A percentile compares a stretch with the other conserved stretches of the same genome.
These are phyloP conservation scores for Agapornis roseicollis DNA, from an alignment of 2,113 vertebrate species.

Conservation along the genomic window DNA sequence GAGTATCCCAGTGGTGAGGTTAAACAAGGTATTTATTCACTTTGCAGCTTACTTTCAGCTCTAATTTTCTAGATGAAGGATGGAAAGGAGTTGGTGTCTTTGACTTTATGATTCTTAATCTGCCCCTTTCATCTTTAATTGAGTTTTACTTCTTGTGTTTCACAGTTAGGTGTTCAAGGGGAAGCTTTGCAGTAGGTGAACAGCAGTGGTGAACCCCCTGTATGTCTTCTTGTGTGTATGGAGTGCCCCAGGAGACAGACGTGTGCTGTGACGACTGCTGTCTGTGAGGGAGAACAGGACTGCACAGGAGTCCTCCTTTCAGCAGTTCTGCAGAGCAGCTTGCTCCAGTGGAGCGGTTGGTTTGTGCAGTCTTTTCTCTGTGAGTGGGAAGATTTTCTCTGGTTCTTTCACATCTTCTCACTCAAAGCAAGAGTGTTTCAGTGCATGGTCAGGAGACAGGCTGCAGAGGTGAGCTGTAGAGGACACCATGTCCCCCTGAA, in stretches of 20 bases:
- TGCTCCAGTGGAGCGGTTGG: rapidly evolving
- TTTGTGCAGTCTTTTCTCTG: not conserved
- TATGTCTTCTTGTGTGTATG: not conserved
- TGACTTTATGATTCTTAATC: not conserved
- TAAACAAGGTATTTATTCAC: not conserved
- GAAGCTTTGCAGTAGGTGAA: not conserved
- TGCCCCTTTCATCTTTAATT: constrained; percentile 15
- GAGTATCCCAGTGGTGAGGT: not conserved
- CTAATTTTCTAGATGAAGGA: not conserved
- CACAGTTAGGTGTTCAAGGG: not conserved
- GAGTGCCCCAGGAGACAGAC: not conserved
- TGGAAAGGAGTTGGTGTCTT: not conserved
- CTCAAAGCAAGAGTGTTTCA: not conserved
- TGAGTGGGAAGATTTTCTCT: not conserved
- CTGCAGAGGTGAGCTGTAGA: not conserved
- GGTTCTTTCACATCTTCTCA: not conserved
- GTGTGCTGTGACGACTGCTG: not conserved
- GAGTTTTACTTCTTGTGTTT: not conserved
- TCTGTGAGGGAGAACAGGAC: not conserved
- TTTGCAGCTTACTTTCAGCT: not conserved
- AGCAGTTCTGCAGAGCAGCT: not conserved
- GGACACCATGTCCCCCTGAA: not conserved
- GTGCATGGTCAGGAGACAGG: rapidly evolving
- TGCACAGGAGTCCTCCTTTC: not conserved
- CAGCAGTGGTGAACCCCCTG: not conserved